Percentiles rank a stretch among this genome's conserved stretches.
These are phyloP conservation scores for Aplysina aerophoba DNA, from an alignment of 37 sponge, comb jelly and placozoan genomes.

Conservation along the genomic window DNA sequence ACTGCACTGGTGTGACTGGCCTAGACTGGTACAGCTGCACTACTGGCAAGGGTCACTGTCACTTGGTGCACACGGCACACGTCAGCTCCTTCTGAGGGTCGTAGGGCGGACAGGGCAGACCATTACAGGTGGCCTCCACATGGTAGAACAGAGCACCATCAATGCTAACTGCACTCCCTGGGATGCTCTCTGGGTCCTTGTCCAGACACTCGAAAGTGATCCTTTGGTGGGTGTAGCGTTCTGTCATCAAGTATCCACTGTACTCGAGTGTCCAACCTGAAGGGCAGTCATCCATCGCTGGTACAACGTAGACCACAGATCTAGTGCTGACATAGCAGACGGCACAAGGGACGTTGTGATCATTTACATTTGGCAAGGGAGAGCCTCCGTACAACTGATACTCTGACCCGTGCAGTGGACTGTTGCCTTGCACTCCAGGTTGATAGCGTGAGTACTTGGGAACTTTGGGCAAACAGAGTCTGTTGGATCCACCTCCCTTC, in stretches of 20 bases:
- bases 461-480: constrained; percentile 48
- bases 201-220: constrained; percentile 59
- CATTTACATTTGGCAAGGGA: constrained; percentile 4
- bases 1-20: no score
- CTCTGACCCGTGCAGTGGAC: constrained; percentile 27
- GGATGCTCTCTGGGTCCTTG: constrained; percentile 40
- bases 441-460: constrained; percentile 8
- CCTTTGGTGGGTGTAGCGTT: not conserved
- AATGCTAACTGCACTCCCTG: constrained; percentile 27
- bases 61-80: constrained; percentile 62
- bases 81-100: constrained; percentile 50
- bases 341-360: constrained; percentile 35
- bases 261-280: constrained; percentile 55
- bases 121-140: constrained; percentile 55
- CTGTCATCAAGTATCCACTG: constrained; percentile 60
- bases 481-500: constrained; percentile 57
- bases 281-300: constrained; percentile 46
- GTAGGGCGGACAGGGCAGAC: constrained; percentile 54
- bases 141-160: constrained; percentile 48
- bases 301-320: constrained; percentile 41
- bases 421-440: constrained; percentile 26
- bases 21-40: no score
- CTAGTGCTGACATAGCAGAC: constrained; percentile 45
- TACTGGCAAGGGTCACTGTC: no score
- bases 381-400: not conserved